Percentiles rank a stretch among this genome's conserved stretches.
phyloP scores from a whole-genome alignment of 2,113 vertebrate species.

The Balaeniceps rex region DNA sequence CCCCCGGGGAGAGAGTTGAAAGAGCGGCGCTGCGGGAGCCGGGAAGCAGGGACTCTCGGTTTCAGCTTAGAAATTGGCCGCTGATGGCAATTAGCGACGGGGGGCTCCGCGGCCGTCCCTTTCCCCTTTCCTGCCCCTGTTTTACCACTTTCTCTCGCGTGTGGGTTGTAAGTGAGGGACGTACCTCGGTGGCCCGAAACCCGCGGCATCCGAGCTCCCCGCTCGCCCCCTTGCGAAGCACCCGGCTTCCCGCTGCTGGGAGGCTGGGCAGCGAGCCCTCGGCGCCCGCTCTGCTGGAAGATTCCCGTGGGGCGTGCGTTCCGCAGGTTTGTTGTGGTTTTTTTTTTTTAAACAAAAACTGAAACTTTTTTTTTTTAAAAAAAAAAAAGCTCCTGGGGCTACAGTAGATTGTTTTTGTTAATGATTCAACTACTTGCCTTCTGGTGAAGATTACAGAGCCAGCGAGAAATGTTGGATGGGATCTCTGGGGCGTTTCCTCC shows the following conservation, averaged over 20 bases:
- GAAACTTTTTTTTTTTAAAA: too few relatives aligned
- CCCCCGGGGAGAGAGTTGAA: too few relatives aligned
- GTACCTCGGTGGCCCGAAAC: accelerated
- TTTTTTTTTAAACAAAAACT: too few relatives aligned
- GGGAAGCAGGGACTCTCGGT: accelerated
- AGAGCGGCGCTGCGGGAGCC: not conserved
- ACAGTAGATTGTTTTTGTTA: not conserved
- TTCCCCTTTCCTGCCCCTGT: accelerated
- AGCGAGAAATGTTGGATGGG: not conserved
- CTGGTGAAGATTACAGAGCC: not conserved
- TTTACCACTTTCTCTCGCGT: accelerated
- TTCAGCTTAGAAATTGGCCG: not conserved
- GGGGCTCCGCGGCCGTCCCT: too few relatives aligned
- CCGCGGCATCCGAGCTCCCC: accelerated
- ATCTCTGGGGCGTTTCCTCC: not conserved
- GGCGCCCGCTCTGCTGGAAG: not conserved
- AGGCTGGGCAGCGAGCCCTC: not conserved
- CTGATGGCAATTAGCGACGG: accelerated
- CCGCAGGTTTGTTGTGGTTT: too few relatives aligned
- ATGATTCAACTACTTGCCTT: not conserved
- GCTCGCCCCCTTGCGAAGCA: accelerated
- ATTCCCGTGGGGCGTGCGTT: accelerated
- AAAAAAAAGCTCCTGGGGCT: not conserved
- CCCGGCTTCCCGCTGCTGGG: accelerated
- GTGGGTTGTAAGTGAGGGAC: accelerated